Conservation (phyloP, 2,797 vertebrate species). For the Hydrocynus forskahlii region DNA sequence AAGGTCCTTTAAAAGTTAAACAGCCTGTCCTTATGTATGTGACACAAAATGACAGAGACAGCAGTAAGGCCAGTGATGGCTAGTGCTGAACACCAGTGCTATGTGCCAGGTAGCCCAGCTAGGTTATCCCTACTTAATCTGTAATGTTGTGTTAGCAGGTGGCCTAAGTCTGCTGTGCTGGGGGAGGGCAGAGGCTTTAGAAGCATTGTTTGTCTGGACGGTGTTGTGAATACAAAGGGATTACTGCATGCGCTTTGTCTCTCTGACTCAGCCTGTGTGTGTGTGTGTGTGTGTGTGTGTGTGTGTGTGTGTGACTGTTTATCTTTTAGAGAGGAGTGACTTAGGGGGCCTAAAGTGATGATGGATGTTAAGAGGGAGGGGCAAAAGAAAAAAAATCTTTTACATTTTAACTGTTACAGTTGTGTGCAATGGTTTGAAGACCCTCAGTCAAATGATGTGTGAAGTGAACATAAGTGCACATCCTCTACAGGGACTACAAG, state of each 20-base stretch:
- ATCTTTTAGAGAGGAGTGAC: conserved; percentile 42
- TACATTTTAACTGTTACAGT: background rate
- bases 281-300: conserved; percentile 60
- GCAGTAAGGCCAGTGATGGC: conserved; percentile 4
- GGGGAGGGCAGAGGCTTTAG: conserved; percentile 70
- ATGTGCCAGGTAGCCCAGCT: conserved; percentile 7
- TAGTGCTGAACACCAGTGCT: background rate
- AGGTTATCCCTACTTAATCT: conserved; percentile 35
- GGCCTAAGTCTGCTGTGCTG: conserved; percentile 71
- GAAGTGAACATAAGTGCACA: too few species aligned
- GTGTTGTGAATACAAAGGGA: conserved; percentile 81
- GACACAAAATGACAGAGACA: conserved; percentile 30
- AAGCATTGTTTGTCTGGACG: conserved; percentile 76
- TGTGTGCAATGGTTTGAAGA: background rate
- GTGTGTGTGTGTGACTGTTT: conserved; percentile 55
- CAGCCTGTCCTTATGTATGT: background rate
- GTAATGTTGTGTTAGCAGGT: conserved; percentile 71
- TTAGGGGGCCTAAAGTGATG: conserved; percentile 64
- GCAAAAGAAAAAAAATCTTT: conserved; percentile 13
- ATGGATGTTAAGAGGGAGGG: conserved; percentile 58
- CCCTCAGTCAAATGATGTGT: too few species aligned
- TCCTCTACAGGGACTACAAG: too few species aligned
- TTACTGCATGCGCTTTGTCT: conserved; percentile 76
- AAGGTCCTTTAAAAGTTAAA: background rate
- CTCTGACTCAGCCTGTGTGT: conserved; percentile 67